phyloP scores from a whole-genome alignment of 2,113 vertebrate species.

The Seriola quinqueradiata region DNA sequence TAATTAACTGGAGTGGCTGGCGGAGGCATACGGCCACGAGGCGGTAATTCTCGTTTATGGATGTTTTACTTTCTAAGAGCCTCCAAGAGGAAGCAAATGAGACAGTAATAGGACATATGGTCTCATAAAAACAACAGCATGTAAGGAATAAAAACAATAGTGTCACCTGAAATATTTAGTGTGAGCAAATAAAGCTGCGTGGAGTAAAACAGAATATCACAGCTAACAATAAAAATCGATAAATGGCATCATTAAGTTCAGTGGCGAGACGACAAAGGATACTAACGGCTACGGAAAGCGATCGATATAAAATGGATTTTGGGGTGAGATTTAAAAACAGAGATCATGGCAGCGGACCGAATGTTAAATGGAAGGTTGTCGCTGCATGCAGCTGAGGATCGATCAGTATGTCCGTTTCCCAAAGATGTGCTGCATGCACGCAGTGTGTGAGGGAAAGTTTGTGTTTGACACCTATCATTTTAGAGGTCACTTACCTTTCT shows the following conservation, averaged over 20 bases:
- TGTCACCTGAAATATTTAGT: slow-evolving; percentile 38
- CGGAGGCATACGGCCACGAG: too few species aligned
- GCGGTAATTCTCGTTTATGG: not conserved
- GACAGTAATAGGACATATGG: slow-evolving; percentile 14
- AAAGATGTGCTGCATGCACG: not conserved
- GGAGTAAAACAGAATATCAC: not conserved
- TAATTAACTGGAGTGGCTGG: too few species aligned
- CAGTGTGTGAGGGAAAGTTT: not conserved
- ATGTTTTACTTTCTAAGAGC: not conserved
- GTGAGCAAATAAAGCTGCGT: slow-evolving; percentile 10
- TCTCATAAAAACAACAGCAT: slow-evolving; percentile 50
- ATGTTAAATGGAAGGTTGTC: slow-evolving; percentile 26
- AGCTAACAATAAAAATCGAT: slow-evolving; percentile 47
- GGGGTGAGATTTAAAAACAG: slow-evolving; percentile 37
- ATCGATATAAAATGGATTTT: slow-evolving; percentile 59
- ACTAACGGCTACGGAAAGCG: slow-evolving; percentile 18
- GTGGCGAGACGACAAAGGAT: slow-evolving; percentile 14
- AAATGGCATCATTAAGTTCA: slow-evolving; percentile 47
- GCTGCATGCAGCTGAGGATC: slow-evolving; percentile 6
- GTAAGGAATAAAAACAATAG: slow-evolving; percentile 40
- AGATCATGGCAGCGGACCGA: slow-evolving; percentile 6
- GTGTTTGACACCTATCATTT: not conserved
- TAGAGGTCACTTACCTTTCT: slow-evolving; percentile 14
- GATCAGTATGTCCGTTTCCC: slow-evolving; percentile 10
- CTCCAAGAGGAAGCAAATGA: slow-evolving; percentile 14